Conservation (phyloP, 2,113 vertebrate species). For the Microcebus murinus region DNA sequence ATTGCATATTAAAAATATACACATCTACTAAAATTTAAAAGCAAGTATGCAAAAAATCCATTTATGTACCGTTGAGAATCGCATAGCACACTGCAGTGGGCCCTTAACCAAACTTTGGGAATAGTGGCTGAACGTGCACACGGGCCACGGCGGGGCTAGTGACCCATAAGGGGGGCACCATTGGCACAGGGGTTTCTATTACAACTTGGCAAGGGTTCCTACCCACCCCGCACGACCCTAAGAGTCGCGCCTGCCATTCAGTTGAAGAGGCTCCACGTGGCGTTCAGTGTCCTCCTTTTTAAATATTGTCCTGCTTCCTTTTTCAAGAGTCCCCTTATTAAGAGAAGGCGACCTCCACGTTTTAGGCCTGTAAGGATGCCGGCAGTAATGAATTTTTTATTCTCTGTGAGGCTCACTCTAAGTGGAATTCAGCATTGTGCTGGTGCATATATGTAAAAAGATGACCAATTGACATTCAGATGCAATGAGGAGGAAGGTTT, state of each 20-base stretch:
- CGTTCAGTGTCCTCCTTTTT: conserved; percentile 55
- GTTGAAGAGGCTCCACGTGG: conserved; percentile 63
- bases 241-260: conserved; percentile 52
- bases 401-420: conserved; percentile 81
- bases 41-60: neutral
- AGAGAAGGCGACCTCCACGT: conserved; percentile 75
- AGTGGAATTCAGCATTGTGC: conserved; percentile 80
- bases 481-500: conserved; percentile 83
- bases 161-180: neutral
- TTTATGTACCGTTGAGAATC: neutral
- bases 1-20: neutral
- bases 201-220: conserved; percentile 11
- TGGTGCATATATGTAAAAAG: conserved; percentile 77
- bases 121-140: neutral
- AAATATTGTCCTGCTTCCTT: conserved; percentile 32
- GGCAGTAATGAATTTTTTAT: conserved; percentile 85
- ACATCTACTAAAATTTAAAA: neutral
- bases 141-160: neutral
- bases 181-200: conserved; percentile 32
- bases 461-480: conserved; percentile 88
- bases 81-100: too few species aligned
- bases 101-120: neutral
- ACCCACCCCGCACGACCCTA: conserved; percentile 37
- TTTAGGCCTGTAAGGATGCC: conserved; percentile 74
- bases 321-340: conserved; percentile 74